These are phyloP conservation scores for Gyrodactylus salaris DNA, from an alignment of 1,140 invertebrate genomes.

Conservation along the genomic window DNA sequence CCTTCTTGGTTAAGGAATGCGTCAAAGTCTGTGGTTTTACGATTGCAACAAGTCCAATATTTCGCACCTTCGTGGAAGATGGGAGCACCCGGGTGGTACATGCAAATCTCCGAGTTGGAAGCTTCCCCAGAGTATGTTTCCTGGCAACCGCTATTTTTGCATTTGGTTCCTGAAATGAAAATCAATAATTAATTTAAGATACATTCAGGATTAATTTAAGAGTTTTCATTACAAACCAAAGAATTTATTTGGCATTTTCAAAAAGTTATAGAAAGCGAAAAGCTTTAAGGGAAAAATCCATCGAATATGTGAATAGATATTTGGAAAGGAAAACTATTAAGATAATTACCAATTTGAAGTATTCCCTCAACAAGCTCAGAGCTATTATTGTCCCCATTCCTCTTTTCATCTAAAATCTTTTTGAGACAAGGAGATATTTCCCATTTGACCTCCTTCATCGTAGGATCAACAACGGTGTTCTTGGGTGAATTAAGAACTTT, in stretches of 20 bases:
- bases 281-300: too few relatives aligned
- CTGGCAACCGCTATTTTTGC: slow-evolving; percentile 54
- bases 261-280: too few relatives aligned
- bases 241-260: too few relatives aligned
- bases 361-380: too few relatives aligned
- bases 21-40: slow-evolving; percentile 64
- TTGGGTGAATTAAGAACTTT: background rate
- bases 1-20: slow-evolving; percentile 50
- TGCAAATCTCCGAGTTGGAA: slow-evolving; percentile 30
- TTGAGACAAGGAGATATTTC: background rate
- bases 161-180: slow-evolving; percentile 52
- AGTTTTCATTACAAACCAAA: too few relatives aligned
- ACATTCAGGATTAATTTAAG: too few relatives aligned
- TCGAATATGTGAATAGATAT: too few relatives aligned
- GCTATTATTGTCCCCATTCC: too few relatives aligned
- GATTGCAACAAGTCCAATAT: slow-evolving; percentile 79
- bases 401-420: too few relatives aligned
- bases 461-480: background rate
- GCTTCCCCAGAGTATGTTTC: slow-evolving; percentile 6
- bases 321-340: too few relatives aligned
- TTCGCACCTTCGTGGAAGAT: slow-evolving; percentile 89
- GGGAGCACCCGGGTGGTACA: slow-evolving; percentile 50
- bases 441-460: background rate
- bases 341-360: too few relatives aligned
- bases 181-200: too few relatives aligned